Percentiles rank a stretch among this genome's conserved stretches.
Evolutionary conservation across 2,888 invertebrate species (phyloP).

Genomic region (Cephus sareptanus): DNA sequence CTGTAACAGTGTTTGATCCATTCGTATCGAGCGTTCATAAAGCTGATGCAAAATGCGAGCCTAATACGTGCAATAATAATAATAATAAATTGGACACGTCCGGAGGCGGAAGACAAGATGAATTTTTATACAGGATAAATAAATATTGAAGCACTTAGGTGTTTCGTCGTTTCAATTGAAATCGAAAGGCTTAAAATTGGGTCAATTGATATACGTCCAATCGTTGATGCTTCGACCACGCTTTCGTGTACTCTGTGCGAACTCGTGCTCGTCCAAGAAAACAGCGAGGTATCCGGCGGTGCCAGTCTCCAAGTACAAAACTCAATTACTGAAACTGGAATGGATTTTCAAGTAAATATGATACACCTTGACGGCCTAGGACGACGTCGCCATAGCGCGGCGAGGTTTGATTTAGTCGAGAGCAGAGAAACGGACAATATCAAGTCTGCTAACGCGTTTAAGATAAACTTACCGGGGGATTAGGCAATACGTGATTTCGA

Average conservation of each 20-base stretch:
- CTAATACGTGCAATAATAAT: too few relatives aligned
- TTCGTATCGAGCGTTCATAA: too few relatives aligned
- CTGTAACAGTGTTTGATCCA: background rate
- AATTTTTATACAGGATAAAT: background rate
- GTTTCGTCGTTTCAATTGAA: background rate
- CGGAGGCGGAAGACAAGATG: background rate
- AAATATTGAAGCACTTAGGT: background rate
- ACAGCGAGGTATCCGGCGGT: slow-evolving; percentile 1
- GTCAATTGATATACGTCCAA: too few relatives aligned
- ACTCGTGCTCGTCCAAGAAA: slow-evolving; percentile 14
- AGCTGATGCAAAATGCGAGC: too few relatives aligned
- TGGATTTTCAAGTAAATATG: slow-evolving; percentile 22
- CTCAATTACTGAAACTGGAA: slow-evolving; percentile 19
- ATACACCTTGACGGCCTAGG: slow-evolving; percentile 13
- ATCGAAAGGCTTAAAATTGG: background rate
- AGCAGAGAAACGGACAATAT: background rate
- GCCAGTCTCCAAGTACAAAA: slow-evolving; percentile 10
- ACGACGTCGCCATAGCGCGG: background rate
- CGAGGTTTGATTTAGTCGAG: background rate
- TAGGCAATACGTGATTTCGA: slow-evolving; percentile 43
- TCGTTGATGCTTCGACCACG: background rate
- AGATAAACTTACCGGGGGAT: slow-evolving; percentile 44
- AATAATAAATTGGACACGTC: background rate
- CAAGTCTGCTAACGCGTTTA: slow-evolving; percentile 35
- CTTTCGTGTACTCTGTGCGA: background rate